Evolutionary conservation across 1,140 invertebrate species (phyloP), one percentile per base, ranked within the genome.

Genomic region (Caerostris darwini): DNA sequence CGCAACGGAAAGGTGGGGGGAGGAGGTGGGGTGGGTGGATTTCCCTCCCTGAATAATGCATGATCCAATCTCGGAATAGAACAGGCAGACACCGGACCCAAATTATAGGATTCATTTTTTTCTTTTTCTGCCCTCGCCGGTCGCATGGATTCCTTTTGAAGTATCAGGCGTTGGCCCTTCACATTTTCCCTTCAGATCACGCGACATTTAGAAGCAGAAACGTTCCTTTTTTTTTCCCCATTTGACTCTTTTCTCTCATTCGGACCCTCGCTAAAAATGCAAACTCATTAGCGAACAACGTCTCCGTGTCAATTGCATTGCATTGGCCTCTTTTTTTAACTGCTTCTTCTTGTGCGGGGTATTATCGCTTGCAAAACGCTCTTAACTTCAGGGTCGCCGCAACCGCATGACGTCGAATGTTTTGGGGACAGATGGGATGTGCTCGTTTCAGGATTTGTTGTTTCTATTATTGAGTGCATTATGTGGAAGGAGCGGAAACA

Each of bases 191-290:
- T 77, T 77, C 8, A 12, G 10, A 77, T 77, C 71, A 77, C 71
- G 71, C 71, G 71, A 77, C 8, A 77, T 77, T 77, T 77, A 53
- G 19, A 77, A 77, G 71, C 71, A 77, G 71, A 77, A 34, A 34
- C 34, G 34, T 34, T 34, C 34, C 34, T 34, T 34, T 34, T 34
- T n/a, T 34, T 2, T 34, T 34, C 34, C 34, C 34, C 34, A 34
- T 34, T 34, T 34, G 71, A 53, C 53, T 77, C 8, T 77, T 77
- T 77, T 77, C 10, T 7, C 8, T 77, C 19, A 77, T 77, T 77
- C 34, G 10, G 53, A 77, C 34, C 8, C 19, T 50, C 53, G 53
- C 71, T 3, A 4, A 12, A 12, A 77, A 77, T 77, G 71, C 34
- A 10, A 67, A 50, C 71, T 77, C 71, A 77, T 77, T 77, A 77